A percentile compares a stretch with the other conserved stretches of the same genome.
phyloP scores from a whole-genome alignment of 2,888 invertebrate genomes.

The Panzeria rudis region DNA sequence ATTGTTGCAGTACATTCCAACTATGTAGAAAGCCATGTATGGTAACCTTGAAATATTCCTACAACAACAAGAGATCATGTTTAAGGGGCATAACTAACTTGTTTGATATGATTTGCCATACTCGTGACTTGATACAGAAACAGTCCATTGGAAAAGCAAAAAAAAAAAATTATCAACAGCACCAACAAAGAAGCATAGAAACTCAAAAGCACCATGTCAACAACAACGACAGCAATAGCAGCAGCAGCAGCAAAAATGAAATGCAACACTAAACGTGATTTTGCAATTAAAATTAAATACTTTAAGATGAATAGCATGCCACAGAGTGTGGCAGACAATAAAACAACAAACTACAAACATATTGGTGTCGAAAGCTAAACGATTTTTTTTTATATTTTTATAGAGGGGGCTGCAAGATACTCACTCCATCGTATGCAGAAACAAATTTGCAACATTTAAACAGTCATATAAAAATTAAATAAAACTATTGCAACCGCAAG shows the following conservation, averaged over 20 bases:
- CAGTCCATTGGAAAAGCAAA: conserved; percentile 6
- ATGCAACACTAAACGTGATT: conserved; percentile 66
- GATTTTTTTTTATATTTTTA: neutral
- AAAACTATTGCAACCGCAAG: conserved; percentile 7
- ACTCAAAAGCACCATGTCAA: conserved; percentile 33
- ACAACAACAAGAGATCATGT: conserved; percentile 46
- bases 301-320: conserved; percentile 68
- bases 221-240: conserved; percentile 30
- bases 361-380: conserved; percentile 66
- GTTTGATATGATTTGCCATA: conserved; percentile 70
- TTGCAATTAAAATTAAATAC: conserved; percentile 72
- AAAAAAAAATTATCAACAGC: conserved; percentile 18
- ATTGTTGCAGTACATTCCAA: conserved; percentile 5
- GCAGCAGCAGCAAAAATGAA: conserved; percentile 1
- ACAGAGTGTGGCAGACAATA: conserved; percentile 61
- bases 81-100: conserved; percentile 70
- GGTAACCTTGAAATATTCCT: conserved; percentile 66
- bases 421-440: conserved; percentile 3
- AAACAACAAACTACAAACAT: conserved; percentile 50
- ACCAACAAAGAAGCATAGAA: conserved; percentile 28
- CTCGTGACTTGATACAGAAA: conserved; percentile 66
- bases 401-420: conserved; percentile 7
- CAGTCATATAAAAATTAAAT: conserved; percentile 45
- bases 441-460: conserved; percentile 67
- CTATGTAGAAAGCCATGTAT: conserved; percentile 49